Evolutionary conservation across 2,797 vertebrate genomes (phyloP).

Genomic region (Schizopygopsis malacanthus): DNA sequence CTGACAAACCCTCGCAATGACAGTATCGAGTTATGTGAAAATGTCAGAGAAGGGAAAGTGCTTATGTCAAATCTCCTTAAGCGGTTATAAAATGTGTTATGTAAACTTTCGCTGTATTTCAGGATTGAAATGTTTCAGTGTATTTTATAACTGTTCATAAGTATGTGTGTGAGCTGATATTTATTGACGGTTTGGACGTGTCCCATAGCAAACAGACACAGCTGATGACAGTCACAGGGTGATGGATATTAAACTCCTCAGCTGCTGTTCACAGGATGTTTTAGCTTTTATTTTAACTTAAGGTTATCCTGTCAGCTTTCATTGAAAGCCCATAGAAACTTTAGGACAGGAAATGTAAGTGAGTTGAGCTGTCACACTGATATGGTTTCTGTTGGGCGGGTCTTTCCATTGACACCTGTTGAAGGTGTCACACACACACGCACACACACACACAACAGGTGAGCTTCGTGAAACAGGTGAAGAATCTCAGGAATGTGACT

Average conservation of each 20-base stretch:
- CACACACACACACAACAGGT: constrained; percentile 37
- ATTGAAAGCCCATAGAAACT: constrained; percentile 17
- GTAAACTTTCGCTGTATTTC: constrained; percentile 5
- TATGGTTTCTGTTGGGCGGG: constrained; percentile 49
- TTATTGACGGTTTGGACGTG: neutral
- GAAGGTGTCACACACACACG: neutral
- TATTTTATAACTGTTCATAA: neutral
- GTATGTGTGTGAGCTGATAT: neutral
- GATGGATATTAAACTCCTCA: neutral
- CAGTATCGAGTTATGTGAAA: neutral
- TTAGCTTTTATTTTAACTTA: neutral
- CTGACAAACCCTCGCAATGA: neutral
- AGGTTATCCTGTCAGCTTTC: neutral
- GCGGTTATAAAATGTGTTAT: neutral
- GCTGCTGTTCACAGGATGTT: neutral
- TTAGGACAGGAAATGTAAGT: neutral
- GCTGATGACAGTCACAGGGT: neutral
- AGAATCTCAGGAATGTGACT: constrained; percentile 47
- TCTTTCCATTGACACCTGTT: constrained; percentile 51
- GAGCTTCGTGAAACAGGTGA: constrained; percentile 27
- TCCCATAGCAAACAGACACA: neutral
- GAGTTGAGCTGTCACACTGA: neutral
- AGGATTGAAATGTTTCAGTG: neutral
- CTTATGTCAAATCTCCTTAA: neutral
- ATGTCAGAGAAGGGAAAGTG: no score